Conservation (phyloP, 2,888 invertebrate genomes). For the Calameuta idolon region DNA sequence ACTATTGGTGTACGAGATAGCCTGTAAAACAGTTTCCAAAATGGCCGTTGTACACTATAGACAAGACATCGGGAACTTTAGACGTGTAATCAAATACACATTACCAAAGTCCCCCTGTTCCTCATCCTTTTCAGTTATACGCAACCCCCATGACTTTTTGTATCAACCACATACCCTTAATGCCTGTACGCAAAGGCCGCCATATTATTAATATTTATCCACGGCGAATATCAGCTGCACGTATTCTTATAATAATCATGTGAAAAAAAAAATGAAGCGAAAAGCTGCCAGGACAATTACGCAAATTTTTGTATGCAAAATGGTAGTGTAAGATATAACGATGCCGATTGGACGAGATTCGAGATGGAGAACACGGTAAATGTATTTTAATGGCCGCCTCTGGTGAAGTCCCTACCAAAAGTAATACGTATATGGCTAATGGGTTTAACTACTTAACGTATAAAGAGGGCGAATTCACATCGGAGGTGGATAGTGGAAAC, state of each 20-base stretch:
- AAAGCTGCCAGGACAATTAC: background rate
- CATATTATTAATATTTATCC: background rate
- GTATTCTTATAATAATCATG: background rate
- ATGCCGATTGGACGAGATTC: background rate
- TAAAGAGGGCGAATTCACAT: background rate
- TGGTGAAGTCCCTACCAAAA: background rate
- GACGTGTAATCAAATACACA: constrained; percentile 62
- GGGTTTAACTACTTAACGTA: background rate
- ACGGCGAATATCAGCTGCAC: background rate
- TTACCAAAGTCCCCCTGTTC: constrained; percentile 47
- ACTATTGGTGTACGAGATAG: background rate
- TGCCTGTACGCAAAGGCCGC: background rate
- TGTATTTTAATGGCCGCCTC: background rate
- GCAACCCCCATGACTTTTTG: constrained; percentile 23
- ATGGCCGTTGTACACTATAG: constrained; percentile 40
- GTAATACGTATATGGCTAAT: background rate
- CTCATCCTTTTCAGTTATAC: constrained; percentile 14
- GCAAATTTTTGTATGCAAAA: background rate
- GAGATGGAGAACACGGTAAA: background rate
- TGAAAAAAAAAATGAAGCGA: background rate
- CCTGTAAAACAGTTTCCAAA: constrained; percentile 32
- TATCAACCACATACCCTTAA: constrained; percentile 24
- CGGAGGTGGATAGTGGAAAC: background rate
- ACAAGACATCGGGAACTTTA: constrained; percentile 21
- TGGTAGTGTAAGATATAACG: background rate